Conservation (phyloP, 2,797 vertebrate species). For the Kryptopterus vitreolus region DNA sequence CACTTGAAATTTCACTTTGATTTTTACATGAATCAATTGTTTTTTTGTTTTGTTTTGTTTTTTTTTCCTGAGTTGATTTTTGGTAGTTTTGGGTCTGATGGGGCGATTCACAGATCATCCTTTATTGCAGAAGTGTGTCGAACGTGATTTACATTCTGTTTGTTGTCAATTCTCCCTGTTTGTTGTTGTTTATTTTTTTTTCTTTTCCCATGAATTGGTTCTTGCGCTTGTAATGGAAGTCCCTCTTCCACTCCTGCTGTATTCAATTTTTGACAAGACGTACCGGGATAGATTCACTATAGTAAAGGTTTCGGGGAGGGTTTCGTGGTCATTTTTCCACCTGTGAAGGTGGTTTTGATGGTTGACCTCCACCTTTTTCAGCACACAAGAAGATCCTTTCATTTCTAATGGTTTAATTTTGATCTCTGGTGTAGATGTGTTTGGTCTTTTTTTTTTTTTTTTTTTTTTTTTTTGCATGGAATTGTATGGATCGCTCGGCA, state of each 20-base stretch:
- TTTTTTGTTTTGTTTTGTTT: constrained; percentile 17
- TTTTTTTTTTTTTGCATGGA: neutral
- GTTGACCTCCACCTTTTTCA: neutral
- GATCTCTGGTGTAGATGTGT: constrained; percentile 11
- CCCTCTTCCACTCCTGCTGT: constrained; percentile 7
- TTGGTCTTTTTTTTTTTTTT: neutral
- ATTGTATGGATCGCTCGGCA: constrained; percentile 55
- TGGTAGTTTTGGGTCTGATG: constrained; percentile 46
- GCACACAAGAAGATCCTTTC: neutral
- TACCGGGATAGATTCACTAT: neutral
- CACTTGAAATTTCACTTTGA: constrained; percentile 85
- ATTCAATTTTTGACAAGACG: neutral
- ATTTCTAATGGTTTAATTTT: neutral
- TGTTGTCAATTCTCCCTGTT: neutral
- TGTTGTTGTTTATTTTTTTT: neutral
- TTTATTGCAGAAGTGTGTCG: constrained; percentile 7
- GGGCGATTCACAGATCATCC: neutral
- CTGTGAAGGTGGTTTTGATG: neutral
- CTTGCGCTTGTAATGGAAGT: neutral
- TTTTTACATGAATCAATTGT: constrained; percentile 29
- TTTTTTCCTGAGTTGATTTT: constrained; percentile 3
- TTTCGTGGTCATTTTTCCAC: neutral
- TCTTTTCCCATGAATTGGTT: neutral
- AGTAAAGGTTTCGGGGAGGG: neutral
- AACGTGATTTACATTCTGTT: neutral